Percentiles rank a stretch among this genome's conserved stretches.
Evolutionary conservation across 1,140 invertebrate species (phyloP).

Genomic region (Pseudomyrmex sp.): DNA sequence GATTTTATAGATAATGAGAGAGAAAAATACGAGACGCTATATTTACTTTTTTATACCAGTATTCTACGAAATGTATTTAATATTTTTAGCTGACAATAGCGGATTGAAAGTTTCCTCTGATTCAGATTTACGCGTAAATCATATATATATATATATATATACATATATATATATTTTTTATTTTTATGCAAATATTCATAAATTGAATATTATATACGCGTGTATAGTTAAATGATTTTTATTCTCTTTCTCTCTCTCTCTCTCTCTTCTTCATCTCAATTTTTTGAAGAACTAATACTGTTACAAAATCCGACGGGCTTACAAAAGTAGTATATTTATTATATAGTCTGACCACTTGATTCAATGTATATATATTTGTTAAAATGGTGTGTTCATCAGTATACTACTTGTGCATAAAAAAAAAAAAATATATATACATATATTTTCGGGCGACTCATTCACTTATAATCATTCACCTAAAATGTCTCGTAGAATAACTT

Average conservation of each 20-base stretch:
- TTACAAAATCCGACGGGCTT: not conserved
- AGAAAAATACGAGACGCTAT: slow-evolving; percentile 61
- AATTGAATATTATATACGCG: slow-evolving; percentile 42
- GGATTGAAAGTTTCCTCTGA: slow-evolving; percentile 57
- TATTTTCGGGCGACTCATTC: slow-evolving; percentile 23
- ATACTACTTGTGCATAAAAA: slow-evolving; percentile 6
- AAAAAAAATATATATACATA: not conserved
- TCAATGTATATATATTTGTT: slow-evolving; percentile 31
- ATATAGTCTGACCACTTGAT: slow-evolving; percentile 22
- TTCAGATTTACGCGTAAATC: slow-evolving; percentile 47
- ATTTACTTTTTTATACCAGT: slow-evolving; percentile 72
- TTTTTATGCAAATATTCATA: slow-evolving; percentile 40
- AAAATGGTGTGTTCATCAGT: slow-evolving; percentile 9
- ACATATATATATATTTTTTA: slow-evolving; percentile 19
- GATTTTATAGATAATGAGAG: slow-evolving; percentile 63
- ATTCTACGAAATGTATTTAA: slow-evolving; percentile 66
- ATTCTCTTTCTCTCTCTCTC: not conserved
- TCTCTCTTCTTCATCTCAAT: not conserved
- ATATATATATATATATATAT: too few species aligned
- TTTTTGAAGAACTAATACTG: slow-evolving; percentile 2
- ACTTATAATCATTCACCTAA: slow-evolving; percentile 29
- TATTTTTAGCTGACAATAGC: slow-evolving; percentile 57
- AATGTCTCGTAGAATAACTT: slow-evolving; percentile 22
- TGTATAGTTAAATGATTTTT: slow-evolving; percentile 20
- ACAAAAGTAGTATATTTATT: slow-evolving; percentile 13